Percentiles rank a stretch among this genome's conserved stretches.
phyloP scores from a whole-genome alignment of 2,113 vertebrate genomes.

The Acanthisitta chloris region DNA sequence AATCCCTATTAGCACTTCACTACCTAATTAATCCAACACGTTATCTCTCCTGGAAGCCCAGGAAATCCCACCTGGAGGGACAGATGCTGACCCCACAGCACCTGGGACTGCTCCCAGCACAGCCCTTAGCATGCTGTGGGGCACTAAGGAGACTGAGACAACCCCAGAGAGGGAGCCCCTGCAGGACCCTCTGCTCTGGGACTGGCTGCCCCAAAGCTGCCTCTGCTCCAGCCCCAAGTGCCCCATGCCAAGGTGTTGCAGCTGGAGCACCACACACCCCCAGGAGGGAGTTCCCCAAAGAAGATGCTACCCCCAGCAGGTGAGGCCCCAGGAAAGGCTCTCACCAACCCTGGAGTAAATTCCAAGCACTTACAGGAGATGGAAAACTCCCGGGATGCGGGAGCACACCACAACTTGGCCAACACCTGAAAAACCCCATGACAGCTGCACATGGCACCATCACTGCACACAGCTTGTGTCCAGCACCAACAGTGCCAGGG shows the following conservation, averaged over 20 bases:
- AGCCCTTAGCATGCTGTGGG: background rate
- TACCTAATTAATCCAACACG: background rate
- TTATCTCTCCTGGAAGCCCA: background rate
- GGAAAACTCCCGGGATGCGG: background rate
- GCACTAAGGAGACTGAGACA: background rate
- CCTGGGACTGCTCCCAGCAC: background rate
- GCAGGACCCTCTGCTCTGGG: background rate
- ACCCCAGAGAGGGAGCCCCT: background rate
- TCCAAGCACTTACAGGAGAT: background rate
- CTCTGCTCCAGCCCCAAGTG: background rate
- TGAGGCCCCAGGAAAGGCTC: background rate
- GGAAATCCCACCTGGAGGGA: background rate
- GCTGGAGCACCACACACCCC: fast-evolving
- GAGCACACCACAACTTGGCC: background rate
- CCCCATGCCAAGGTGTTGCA: fast-evolving
- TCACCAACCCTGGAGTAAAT: fast-evolving
- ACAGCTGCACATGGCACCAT: fast-evolving
- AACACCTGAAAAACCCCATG: background rate
- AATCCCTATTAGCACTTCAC: conserved; percentile 17
- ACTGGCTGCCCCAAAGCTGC: background rate
- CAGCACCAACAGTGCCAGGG: background rate
- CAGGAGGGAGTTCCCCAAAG: no score
- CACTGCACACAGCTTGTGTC: background rate
- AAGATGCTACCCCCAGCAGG: background rate
- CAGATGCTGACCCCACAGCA: background rate